These are phyloP conservation scores for Callosobruchus maculatus DNA, from an alignment of 2,888 invertebrate genomes.

Conservation along the genomic window DNA sequence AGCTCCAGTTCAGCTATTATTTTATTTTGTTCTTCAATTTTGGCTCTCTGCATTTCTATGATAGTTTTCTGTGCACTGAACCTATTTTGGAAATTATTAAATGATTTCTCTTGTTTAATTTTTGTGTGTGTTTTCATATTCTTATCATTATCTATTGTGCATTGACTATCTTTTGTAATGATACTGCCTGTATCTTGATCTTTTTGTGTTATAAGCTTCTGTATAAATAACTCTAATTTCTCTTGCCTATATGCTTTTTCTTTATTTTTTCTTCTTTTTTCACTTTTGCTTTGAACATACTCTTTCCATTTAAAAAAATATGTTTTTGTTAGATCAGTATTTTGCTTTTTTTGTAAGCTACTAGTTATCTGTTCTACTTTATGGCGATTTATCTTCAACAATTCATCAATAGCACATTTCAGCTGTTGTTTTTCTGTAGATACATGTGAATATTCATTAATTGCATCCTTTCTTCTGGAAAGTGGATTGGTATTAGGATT, in stretches of 20 bases:
- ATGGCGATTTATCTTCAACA: not conserved
- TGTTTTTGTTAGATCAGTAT: slow-evolving; percentile 12
- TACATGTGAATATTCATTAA: not conserved
- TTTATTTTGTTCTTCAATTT: slow-evolving; percentile 67
- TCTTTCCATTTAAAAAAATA: slow-evolving; percentile 31
- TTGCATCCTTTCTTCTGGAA: slow-evolving; percentile 1
- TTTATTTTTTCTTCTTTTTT: slow-evolving; percentile 12
- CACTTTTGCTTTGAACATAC: slow-evolving; percentile 18
- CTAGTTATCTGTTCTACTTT: not conserved
- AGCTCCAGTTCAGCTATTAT: slow-evolving; percentile 71
- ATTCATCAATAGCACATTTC: not conserved
- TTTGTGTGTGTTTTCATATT: not conserved
- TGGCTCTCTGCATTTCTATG: slow-evolving; percentile 67
- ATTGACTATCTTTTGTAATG: not conserved
- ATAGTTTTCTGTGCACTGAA: slow-evolving; percentile 69
- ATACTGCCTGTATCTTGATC: slow-evolving; percentile 4
- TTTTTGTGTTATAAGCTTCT: slow-evolving; percentile 28
- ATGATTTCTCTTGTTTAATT: slow-evolving; percentile 5
- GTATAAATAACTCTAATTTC: slow-evolving; percentile 36
- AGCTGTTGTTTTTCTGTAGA: not conserved
- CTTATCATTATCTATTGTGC: not conserved
- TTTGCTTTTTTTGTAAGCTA: not conserved
- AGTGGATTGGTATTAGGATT: slow-evolving; percentile 13
- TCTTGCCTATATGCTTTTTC: slow-evolving; percentile 22
- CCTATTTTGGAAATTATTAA: slow-evolving; percentile 40